Evolutionary conservation across 2,888 invertebrate genomes (phyloP).

Genomic region (Trachelus iudaicus): DNA sequence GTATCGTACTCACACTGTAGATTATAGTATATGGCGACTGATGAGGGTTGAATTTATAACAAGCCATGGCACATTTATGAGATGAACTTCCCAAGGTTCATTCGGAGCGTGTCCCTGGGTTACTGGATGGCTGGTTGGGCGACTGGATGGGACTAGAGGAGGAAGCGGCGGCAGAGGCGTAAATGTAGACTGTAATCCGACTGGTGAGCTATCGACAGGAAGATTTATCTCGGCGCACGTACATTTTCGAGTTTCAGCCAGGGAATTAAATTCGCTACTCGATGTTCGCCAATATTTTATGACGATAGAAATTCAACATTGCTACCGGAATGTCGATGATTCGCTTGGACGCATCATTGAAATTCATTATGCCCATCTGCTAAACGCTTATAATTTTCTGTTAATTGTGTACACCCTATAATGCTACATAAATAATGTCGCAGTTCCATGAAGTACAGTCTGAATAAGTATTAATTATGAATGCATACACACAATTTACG

Average conservation of each 20-base stretch:
- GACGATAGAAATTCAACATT: not conserved
- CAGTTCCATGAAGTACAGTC: not conserved
- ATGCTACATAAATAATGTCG: not conserved
- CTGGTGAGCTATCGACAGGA: constrained; percentile 62
- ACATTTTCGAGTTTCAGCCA: constrained; percentile 24
- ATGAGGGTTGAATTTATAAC: constrained; percentile 58
- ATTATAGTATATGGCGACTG: constrained; percentile 15
- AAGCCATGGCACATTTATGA: constrained; percentile 54
- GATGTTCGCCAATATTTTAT: constrained; percentile 7
- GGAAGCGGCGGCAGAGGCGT: constrained; percentile 46
- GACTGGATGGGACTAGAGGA: constrained; percentile 1
- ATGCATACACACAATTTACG: not conserved
- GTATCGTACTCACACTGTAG: not conserved
- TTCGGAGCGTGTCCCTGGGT: not conserved
- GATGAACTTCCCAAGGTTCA: constrained; percentile 37
- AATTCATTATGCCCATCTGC: not conserved
- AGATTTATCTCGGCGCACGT: constrained; percentile 57
- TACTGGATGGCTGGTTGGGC: constrained; percentile 11
- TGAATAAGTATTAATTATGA: not conserved
- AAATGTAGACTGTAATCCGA: constrained; percentile 63
- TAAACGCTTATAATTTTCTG: not conserved
- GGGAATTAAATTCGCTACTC: constrained; percentile 43
- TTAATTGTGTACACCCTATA: not conserved
- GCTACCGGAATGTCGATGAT: not conserved
- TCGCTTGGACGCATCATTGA: not conserved